These are phyloP conservation scores for Mungos mungo DNA, from an alignment of 2,113 vertebrate species.

Conservation along the genomic window DNA sequence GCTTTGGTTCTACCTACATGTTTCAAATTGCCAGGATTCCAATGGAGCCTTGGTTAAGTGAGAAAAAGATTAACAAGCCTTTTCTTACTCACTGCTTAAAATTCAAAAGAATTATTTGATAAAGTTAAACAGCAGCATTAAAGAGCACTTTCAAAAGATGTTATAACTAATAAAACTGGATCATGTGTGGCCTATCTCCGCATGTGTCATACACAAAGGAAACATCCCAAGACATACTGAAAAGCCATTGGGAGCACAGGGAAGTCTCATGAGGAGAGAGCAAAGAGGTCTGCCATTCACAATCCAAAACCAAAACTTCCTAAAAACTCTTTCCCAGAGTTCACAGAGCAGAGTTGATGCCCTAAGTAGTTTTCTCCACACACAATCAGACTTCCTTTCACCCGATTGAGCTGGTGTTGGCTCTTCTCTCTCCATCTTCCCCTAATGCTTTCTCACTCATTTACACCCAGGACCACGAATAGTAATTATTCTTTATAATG, in stretches of 20 bases:
- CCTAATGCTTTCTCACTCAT: not conserved
- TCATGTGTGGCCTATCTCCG: not conserved
- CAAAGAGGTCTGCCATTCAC: not conserved
- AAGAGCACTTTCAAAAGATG: slow-evolving; percentile 3
- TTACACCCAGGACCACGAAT: not conserved
- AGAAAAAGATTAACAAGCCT: slow-evolving; percentile 21
- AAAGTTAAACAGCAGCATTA: slow-evolving; percentile 22
- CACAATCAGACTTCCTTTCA: not conserved
- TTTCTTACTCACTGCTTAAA: slow-evolving; percentile 18
- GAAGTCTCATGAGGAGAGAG: not conserved
- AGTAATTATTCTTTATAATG: not conserved
- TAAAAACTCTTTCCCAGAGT: not conserved
- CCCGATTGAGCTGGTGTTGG: fast-evolving
- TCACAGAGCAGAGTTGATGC: not conserved
- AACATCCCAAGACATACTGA: not conserved
- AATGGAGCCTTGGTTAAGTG: not conserved
- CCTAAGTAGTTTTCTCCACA: not conserved
- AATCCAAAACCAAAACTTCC: not conserved
- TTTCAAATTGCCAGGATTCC: slow-evolving; percentile 36
- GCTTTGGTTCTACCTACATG: not conserved
- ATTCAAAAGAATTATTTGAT: slow-evolving; percentile 32
- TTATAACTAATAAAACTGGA: slow-evolving; percentile 31
- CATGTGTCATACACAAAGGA: not conserved
- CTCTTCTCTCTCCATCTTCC: not conserved
- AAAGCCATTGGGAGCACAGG: not conserved